Percentiles rank a stretch among this genome's conserved stretches.
Evolutionary conservation across 2,888 invertebrate species (phyloP).

Genomic region (Melanostoma mellinum): DNA sequence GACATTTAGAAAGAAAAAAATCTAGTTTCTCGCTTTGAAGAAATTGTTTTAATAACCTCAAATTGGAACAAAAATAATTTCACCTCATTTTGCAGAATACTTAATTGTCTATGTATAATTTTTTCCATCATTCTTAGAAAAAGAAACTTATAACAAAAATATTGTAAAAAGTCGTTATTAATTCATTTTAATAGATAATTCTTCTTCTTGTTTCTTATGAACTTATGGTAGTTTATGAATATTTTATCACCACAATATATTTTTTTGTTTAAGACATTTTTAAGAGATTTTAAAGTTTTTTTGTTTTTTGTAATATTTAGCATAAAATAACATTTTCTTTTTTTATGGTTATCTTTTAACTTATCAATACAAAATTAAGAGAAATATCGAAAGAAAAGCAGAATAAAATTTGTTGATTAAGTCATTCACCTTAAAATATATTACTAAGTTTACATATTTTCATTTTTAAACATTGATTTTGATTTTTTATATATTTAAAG

Average conservation of each 20-base stretch:
- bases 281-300: slow-evolving; percentile 16
- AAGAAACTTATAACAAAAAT: slow-evolving; percentile 33
- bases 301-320: slow-evolving; percentile 15
- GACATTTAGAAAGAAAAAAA: slow-evolving; percentile 10
- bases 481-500: slow-evolving; percentile 26
- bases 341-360: slow-evolving; percentile 28
- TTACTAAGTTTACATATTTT: slow-evolving; percentile 53
- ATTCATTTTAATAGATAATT: slow-evolving; percentile 11
- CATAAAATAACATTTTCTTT: slow-evolving; percentile 28
- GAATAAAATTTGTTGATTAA: slow-evolving; percentile 55
- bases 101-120: slow-evolving; percentile 40
- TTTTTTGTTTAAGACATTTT: slow-evolving; percentile 31
- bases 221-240: slow-evolving; percentile 52
- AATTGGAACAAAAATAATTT: slow-evolving; percentile 31
- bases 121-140: slow-evolving; percentile 31
- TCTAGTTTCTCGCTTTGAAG: slow-evolving; percentile 12
- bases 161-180: slow-evolving; percentile 44
- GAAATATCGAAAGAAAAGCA: slow-evolving; percentile 40
- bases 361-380: slow-evolving; percentile 51
- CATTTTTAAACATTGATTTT: slow-evolving; percentile 54
- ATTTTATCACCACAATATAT: slow-evolving; percentile 69
- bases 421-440: slow-evolving; percentile 68
- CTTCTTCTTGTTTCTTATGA: not conserved
- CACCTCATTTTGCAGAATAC: slow-evolving; percentile 49
- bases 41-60: slow-evolving; percentile 3